These are phyloP conservation scores for Drosophila pandora DNA, from an alignment of 1,140 invertebrate genomes.

Conservation along the genomic window DNA sequence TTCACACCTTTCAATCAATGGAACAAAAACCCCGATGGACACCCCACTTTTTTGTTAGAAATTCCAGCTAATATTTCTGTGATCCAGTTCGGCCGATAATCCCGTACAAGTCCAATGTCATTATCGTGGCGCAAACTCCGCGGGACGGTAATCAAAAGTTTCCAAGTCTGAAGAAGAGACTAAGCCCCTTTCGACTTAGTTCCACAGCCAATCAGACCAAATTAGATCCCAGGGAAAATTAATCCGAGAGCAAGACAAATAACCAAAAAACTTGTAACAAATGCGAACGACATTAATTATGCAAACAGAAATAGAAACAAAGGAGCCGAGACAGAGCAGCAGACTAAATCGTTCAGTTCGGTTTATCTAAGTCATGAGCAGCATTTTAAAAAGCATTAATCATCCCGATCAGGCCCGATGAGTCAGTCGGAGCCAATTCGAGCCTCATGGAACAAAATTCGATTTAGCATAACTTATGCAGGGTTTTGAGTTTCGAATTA, in stretches of 20 bases:
- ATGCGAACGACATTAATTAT: conserved; percentile 73
- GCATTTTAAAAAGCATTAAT: conserved; percentile 76
- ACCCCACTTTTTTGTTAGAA: neutral
- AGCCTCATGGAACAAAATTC: conserved; percentile 16
- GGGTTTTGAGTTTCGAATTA: conserved; percentile 51
- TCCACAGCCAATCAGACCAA: conserved; percentile 20
- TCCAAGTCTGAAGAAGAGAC: conserved; percentile 20
- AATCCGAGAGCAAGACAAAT: conserved; percentile 45
- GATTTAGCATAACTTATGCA: conserved; percentile 75
- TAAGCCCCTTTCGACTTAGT: conserved; percentile 29
- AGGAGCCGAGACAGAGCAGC: conserved; percentile 19
- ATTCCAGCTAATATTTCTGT: neutral
- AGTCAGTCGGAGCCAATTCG: conserved; percentile 13
- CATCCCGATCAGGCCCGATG: conserved; percentile 65
- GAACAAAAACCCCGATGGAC: conserved; percentile 6
- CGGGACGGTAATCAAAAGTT: conserved; percentile 34
- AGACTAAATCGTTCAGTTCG: conserved; percentile 64
- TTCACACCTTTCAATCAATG: conserved; percentile 47
- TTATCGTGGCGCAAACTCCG: conserved; percentile 35
- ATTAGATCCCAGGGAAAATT: conserved; percentile 25
- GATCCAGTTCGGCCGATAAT: conserved; percentile 16
- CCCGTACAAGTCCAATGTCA: conserved; percentile 21
- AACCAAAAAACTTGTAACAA: conserved; percentile 50
- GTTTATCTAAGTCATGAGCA: conserved; percentile 46
- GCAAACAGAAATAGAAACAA: conserved; percentile 43